Conservation (phyloP, 2,888 invertebrate species). For the Nezara viridula region DNA sequence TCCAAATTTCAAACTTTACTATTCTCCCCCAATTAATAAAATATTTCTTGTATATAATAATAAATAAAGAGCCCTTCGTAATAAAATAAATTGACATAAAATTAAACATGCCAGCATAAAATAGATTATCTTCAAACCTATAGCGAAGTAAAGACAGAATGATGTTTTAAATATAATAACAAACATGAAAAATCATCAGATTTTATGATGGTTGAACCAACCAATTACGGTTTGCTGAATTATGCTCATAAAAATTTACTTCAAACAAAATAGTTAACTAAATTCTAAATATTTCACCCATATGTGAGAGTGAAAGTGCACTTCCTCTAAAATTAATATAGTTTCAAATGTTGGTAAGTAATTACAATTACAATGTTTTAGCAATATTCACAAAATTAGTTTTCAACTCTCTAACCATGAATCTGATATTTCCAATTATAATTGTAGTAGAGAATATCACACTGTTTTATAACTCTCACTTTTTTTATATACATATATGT, state of each 20-base stretch:
- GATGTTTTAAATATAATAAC: neutral
- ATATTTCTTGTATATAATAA: neutral
- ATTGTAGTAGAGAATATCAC: neutral
- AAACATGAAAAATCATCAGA: neutral
- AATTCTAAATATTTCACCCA: slow-evolving; percentile 26
- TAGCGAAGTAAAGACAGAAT: neutral
- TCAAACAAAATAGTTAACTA: neutral
- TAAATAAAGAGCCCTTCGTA: neutral
- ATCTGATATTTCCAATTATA: neutral
- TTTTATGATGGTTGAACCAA: neutral
- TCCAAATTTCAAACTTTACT: neutral
- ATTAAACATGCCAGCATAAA: neutral
- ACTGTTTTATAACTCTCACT: neutral
- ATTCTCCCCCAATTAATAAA: neutral
- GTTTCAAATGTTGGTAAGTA: neutral
- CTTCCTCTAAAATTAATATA: slow-evolving; percentile 8
- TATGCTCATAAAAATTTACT: slow-evolving; percentile 4
- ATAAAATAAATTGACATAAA: neutral
- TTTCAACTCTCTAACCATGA: neutral
- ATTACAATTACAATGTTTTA: neutral
- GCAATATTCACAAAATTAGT: neutral
- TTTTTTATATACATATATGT: neutral
- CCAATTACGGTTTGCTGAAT: neutral
- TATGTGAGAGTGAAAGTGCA: slow-evolving; percentile 6
- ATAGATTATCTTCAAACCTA: neutral